Conservation (phyloP, 2,888 invertebrate genomes). For the Folsomia manolachei region DNA sequence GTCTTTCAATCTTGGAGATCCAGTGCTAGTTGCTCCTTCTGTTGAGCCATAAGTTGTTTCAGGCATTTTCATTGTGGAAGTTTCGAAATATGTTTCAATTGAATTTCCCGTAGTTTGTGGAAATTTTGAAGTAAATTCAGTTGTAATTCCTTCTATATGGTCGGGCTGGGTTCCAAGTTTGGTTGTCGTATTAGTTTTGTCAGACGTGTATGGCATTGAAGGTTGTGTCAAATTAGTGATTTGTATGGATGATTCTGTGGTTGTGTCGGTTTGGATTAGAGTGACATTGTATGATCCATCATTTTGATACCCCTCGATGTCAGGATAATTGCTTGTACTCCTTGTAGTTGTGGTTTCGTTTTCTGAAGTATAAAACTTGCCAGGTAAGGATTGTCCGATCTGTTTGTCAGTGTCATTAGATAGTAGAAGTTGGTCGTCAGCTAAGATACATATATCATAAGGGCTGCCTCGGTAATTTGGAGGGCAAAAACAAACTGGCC, state of each 20-base stretch:
- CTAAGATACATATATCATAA: conserved; percentile 58
- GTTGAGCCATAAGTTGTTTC: neutral
- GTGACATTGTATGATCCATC: no score
- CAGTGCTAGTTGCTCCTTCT: neutral
- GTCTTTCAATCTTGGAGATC: neutral
- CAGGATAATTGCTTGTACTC: no score
- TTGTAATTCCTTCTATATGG: no score
- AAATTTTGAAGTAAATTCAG: neutral
- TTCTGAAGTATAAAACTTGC: neutral
- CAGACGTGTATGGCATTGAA: no score
- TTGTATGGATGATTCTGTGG: no score
- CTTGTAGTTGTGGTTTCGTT: neutral
- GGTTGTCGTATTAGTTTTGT: no score
- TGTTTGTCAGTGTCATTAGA: neutral
- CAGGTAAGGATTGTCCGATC: neutral
- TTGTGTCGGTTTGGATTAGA: no score
- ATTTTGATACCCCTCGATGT: no score
- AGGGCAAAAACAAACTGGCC: conserved; percentile 62
- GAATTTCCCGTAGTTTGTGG: no score
- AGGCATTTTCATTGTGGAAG: neutral
- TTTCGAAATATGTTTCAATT: no score
- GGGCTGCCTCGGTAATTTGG: conserved; percentile 54
- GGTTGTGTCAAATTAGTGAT: no score
- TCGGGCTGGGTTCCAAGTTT: no score
- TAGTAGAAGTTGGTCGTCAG: conserved; percentile 52